Conservation (phyloP, 1,140 invertebrate species). For the Apolygus lucorum region DNA sequence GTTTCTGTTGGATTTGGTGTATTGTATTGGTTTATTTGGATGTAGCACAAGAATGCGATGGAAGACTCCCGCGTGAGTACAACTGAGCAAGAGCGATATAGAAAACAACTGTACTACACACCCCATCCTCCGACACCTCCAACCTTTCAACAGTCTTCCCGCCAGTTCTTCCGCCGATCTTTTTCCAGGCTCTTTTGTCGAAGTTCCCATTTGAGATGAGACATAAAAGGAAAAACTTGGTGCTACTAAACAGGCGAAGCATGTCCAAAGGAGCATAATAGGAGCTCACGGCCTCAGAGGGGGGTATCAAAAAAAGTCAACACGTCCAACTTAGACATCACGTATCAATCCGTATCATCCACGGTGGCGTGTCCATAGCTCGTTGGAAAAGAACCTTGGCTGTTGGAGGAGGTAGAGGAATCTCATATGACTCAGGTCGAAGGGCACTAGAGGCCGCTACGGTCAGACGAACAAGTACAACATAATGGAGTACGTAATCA, state of each 20-base stretch:
- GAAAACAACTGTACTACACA: neutral
- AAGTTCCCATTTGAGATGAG: conserved; percentile 6
- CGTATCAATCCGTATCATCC: conserved; percentile 11
- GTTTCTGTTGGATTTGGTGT: too few relatives aligned
- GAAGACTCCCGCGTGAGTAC: neutral
- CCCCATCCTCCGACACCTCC: neutral
- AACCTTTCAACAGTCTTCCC: neutral
- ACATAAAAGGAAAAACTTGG: conserved; percentile 4
- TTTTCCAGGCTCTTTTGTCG: neutral
- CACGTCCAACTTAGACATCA: conserved; percentile 3
- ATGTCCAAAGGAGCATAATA: conserved; percentile 2
- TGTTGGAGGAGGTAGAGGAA: neutral
- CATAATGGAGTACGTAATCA: too few relatives aligned
- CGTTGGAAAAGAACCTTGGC: neutral
- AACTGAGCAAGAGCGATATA: neutral
- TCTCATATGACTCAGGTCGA: too few relatives aligned
- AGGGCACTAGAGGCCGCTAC: too few relatives aligned
- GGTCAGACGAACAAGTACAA: too few relatives aligned
- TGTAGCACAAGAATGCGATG: neutral
- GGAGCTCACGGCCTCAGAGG: neutral
- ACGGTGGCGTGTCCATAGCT: conserved; percentile 8
- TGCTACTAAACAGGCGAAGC: neutral
- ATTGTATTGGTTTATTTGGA: too few relatives aligned
- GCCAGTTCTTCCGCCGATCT: neutral
- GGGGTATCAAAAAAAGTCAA: conserved; percentile 9